Base-by-base conservation (phyloP, 2,888 invertebrate genomes). In the Andrena marginata region DNA sequence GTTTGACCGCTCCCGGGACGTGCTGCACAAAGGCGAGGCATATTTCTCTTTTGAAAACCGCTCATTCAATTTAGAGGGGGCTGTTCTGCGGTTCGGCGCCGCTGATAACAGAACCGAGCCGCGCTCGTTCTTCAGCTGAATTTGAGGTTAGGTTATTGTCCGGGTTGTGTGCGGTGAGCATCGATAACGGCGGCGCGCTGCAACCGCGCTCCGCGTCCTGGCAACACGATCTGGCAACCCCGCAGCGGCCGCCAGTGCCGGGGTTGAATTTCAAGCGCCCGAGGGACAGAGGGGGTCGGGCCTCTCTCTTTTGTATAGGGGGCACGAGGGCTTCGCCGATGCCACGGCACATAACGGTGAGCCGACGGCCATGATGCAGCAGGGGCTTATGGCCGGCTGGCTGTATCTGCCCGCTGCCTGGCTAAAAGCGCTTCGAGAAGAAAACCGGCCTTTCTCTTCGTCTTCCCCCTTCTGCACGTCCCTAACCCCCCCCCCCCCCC, bases 231-330 rank as follows among this genome's bases (percentile, higher is more conserved):
- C 89, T 87, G 92, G 92, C 92, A 92, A 92, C 92, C 89, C 89
- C 89, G 92, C 70, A 77, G 48, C 83, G 71, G 65, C 35, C 73
- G 73, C 60, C 89, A 88, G 89, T 90, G 89, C 86, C 91, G 90
- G 92, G 93, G 92, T 92, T 93, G 92, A 92, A 93, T 92, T 93
- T 93, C 93, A 92, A 92, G 89, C 92, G 90, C 89, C 89, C 88
- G 89, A 90, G 90, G 91, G 89, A 91, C 90, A 90, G 88, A 89
- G 87, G 88, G 89, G 90, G 88, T 87, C 88, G 89, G 90, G 85
- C 89, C 91, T 90, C 90, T 91, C 88, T 89, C 89, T 89, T 89
- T 91, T 91, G 89, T 89, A 90, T 91, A 91, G 86, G 90, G 91
- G 89, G 89, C 91, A 91, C 91, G 89, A 90, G 91, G 89, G 90